phyloP scores from a whole-genome alignment of 2,888 invertebrate genomes.

The Camptogramma bilineatum region DNA sequence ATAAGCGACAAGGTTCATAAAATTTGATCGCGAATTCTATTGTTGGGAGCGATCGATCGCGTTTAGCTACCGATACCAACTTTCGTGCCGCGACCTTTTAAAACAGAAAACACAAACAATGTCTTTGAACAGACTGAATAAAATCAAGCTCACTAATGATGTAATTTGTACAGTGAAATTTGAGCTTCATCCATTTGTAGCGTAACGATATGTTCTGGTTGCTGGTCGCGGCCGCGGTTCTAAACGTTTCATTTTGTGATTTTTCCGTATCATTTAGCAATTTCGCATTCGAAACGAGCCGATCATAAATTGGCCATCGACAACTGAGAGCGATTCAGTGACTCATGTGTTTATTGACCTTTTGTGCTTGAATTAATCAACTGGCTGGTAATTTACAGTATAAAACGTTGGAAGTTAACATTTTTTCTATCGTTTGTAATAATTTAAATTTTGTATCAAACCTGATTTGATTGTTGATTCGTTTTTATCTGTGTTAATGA shows the following conservation, averaged over 20 bases:
- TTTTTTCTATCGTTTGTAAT: too few species aligned
- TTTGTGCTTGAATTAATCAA: constrained; percentile 73
- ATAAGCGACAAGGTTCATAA: constrained; percentile 55
- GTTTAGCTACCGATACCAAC: constrained; percentile 38
- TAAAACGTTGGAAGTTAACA: background rate
- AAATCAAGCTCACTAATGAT: constrained; percentile 69
- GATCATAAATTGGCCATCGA: constrained; percentile 57
- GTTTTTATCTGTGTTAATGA: background rate
- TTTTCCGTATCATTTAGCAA: constrained; percentile 55
- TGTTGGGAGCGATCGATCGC: constrained; percentile 51
- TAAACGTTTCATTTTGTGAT: constrained; percentile 50
- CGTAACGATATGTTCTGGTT: constrained; percentile 44
- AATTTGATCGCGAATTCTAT: constrained; percentile 52
- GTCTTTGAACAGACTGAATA: constrained; percentile 45
- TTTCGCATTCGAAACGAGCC: constrained; percentile 53
- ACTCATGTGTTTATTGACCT: constrained; percentile 67
- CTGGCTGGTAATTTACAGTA: constrained; percentile 53
- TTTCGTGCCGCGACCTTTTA: constrained; percentile 40
- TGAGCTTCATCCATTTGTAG: constrained; percentile 51
- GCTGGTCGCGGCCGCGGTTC: constrained; percentile 36
- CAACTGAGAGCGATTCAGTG: constrained; percentile 60
- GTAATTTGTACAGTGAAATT: constrained; percentile 77
- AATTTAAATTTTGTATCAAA: too few species aligned
- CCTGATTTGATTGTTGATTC: background rate
- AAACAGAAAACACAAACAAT: constrained; percentile 51